Percentiles rank a stretch among this genome's conserved stretches.
phyloP scores from a whole-genome alignment of 2,888 invertebrate genomes.

The Lamproptera curius region DNA sequence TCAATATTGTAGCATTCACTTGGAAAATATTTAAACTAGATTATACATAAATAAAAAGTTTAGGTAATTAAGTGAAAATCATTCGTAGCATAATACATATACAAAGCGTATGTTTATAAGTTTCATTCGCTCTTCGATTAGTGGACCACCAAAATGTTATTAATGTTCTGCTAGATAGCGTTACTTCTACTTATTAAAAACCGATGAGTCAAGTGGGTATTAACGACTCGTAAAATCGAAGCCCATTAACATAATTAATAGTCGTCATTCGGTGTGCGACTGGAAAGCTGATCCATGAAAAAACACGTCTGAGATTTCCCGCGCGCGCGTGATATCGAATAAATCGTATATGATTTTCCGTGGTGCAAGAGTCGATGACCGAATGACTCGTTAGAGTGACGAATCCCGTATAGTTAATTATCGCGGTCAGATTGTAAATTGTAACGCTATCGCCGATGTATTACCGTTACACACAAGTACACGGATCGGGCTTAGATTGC shows the following conservation, averaged over 20 bases:
- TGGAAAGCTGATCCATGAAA: conserved; percentile 8
- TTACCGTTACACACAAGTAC: conserved; percentile 33
- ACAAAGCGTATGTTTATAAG: too few relatives aligned
- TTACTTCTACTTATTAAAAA: not conserved
- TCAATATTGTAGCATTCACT: too few relatives aligned
- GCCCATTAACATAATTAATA: conserved; percentile 17
- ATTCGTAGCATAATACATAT: too few relatives aligned
- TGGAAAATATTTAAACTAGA: too few relatives aligned
- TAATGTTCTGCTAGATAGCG: not conserved
- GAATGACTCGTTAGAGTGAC: conserved; percentile 14
- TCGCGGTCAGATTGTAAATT: conserved; percentile 8
- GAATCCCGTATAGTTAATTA: conserved; percentile 31
- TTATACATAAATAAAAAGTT: too few relatives aligned
- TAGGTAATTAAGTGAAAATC: too few relatives aligned
- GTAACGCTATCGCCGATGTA: conserved; percentile 33
- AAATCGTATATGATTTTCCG: conserved; percentile 28
- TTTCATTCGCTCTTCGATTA: too few relatives aligned
- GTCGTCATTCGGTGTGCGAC: conserved; percentile 8
- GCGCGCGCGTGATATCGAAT: conserved; percentile 21
- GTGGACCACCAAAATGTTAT: too few relatives aligned
- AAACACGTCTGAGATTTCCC: conserved; percentile 13
- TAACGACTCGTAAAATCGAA: conserved; percentile 9
- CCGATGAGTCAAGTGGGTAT: conserved; percentile 16
- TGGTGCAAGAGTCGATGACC: conserved; percentile 46
- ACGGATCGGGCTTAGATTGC: conserved; percentile 40